Conservation (phyloP, 2,797 vertebrate genomes). For the Malurus splendens region DNA sequence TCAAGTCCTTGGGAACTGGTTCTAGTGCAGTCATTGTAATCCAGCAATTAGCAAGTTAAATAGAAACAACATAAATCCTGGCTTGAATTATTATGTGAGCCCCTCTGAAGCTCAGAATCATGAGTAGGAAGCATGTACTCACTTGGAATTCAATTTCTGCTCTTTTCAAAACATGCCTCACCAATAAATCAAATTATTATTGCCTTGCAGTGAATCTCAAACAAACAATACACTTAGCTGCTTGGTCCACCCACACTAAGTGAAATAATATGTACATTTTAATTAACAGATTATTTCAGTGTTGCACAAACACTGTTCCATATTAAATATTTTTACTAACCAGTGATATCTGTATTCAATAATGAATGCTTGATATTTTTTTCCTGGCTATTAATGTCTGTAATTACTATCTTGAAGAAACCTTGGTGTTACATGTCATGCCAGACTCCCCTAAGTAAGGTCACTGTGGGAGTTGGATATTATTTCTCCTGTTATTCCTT, state of each 20-base stretch:
- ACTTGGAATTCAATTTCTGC: not conserved
- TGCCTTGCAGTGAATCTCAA: constrained; percentile 30
- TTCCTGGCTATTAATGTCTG: not conserved
- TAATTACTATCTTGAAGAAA: not conserved
- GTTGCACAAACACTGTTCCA: constrained; percentile 26
- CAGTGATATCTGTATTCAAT: not conserved
- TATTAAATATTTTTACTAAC: constrained; percentile 24
- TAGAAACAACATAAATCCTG: not conserved
- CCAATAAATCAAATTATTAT: constrained; percentile 55
- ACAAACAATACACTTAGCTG: constrained; percentile 39
- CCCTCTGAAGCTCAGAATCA: not conserved
- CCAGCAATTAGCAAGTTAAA: not conserved
- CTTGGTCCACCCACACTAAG: constrained; percentile 32
- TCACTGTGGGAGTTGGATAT: not conserved
- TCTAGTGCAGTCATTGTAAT: not conserved
- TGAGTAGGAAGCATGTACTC: not conserved
- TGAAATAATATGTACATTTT: constrained; percentile 43
- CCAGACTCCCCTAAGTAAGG: not conserved
- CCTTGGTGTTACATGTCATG: not conserved
- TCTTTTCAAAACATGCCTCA: constrained; percentile 14
- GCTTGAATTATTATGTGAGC: not conserved
- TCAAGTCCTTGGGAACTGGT: not conserved
- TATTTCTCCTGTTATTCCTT: not conserved
- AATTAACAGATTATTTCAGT: constrained; percentile 46
- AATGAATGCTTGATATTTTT: not conserved